Evolutionary conservation across 2,888 invertebrate species (phyloP).

Genomic region (Drosophila meridiana): DNA sequence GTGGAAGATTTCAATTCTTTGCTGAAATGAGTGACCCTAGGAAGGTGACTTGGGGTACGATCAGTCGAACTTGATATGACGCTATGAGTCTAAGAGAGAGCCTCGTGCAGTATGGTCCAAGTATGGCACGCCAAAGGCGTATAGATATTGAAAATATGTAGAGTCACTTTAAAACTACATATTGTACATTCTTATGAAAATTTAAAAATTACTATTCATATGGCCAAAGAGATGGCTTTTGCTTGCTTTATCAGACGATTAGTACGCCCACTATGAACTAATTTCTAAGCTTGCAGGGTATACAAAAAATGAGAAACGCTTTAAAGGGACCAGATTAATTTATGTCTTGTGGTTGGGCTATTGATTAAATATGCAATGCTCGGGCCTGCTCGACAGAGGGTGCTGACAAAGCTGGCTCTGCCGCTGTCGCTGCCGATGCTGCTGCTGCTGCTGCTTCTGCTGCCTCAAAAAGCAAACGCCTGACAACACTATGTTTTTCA

Average conservation of each 20-base stretch:
- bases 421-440: not conserved
- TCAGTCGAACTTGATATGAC: too few relatives aligned
- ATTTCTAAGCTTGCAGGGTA: not conserved
- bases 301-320: conserved; percentile 54
- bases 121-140: too few relatives aligned
- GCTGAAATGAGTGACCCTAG: too few relatives aligned
- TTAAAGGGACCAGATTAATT: conserved; percentile 70
- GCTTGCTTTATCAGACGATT: not conserved
- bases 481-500: conserved; percentile 72
- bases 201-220: too few relatives aligned
- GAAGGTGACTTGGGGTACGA: too few relatives aligned
- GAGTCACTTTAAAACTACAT: too few relatives aligned
- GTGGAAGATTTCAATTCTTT: too few relatives aligned
- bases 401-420: conserved; percentile 43
- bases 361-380: conserved; percentile 72
- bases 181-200: too few relatives aligned
- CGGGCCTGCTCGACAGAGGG: conserved; percentile 11
- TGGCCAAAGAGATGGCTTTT: too few relatives aligned
- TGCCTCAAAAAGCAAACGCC: conserved; percentile 55
- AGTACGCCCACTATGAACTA: not conserved
- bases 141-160: too few relatives aligned
- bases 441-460: not conserved
- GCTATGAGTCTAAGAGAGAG: too few relatives aligned
- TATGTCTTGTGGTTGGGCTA: conserved; percentile 61
- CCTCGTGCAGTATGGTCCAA: too few relatives aligned